Conservation (phyloP, 2,797 vertebrate species). For the Sternarchorhynchus goeldii region DNA sequence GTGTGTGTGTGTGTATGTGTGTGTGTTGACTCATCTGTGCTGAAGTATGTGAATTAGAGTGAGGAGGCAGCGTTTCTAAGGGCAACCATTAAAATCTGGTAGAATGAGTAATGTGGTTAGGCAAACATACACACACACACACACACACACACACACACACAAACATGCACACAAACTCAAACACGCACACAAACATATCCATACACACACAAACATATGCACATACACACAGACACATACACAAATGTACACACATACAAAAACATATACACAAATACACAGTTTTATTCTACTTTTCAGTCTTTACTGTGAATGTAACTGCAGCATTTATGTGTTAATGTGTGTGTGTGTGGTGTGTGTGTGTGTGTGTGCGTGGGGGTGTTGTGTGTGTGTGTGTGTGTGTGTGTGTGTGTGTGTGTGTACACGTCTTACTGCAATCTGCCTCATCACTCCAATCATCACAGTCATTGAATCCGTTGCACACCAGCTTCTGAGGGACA, state of each 20-base stretch:
- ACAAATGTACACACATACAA: constrained; percentile 1
- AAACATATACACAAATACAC: background rate
- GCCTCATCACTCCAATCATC: constrained; percentile 94
- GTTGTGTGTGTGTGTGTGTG: constrained; percentile 23
- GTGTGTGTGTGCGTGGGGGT: background rate
- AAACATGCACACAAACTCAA: too few species aligned
- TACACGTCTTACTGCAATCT: constrained; percentile 80
- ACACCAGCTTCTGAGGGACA: constrained; percentile 84
- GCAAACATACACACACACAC: too few species aligned
- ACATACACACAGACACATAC: too few species aligned
- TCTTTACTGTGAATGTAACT: too few species aligned
- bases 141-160: too few species aligned
- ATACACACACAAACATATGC: background rate
- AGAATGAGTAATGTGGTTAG: constrained; percentile 17
- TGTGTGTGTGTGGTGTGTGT: background rate
- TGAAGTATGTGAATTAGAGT: background rate
- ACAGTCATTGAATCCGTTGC: constrained; percentile 94
- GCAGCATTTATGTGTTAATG: too few species aligned
- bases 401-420: constrained; percentile 32
- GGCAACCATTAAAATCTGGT: constrained; percentile 16
- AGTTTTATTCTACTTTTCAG: background rate
- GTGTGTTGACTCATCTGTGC: background rate
- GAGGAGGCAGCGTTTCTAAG: constrained; percentile 5
- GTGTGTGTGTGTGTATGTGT: background rate
- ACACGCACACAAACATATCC: too few species aligned